Evolutionary conservation across 2,113 vertebrate species (phyloP), one percentile per base, ranked within the genome.

Genomic region (Lepisosteus osseus): DNA sequence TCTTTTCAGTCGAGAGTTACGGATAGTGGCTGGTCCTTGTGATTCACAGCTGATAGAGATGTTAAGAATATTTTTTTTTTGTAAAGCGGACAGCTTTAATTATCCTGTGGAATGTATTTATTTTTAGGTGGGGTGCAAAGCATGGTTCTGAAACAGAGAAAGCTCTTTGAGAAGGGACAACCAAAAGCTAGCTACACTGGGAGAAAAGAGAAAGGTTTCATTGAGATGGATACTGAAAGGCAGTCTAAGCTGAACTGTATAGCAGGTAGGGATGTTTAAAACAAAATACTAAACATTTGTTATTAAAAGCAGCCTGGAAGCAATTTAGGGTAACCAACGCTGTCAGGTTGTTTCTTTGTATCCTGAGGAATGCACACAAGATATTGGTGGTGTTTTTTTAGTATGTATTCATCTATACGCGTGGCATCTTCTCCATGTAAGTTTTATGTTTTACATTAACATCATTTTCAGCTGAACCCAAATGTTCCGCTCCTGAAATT

Each of bases 81-180:
- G 5, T 66, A 66, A 68, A 65, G 29, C 29, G 29, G 29, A 73
- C 67, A 29, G 65, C 9, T 75, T 42, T 61, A 51, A 51, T 9
- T 51, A 51, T 61, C 17, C 15, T 15, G 11, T 69, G 55, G 8
- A 80, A 75, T 63, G 43, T 41, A 17, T 13, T 45, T 51, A 0
- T 61, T 78, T 9, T 15, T 42, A 94, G 92, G 67, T 80, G 82
- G 51, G 9, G 78, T 92, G 71, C 88, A 80, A 66, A 29, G 17
- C 0, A 68, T 87, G 74, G 81, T 94, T 45, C 75, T 78, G 8
- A 80, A 59, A 47, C 84, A 94, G 71, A 91, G 82, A 74, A 79
- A 55, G 12, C 2, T 78, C 3, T 86, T 76, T 65, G 74, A 85
- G 72, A 73, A 77, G 15, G 64, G 57, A 54, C 68, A 69, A 6